These are phyloP conservation scores for Tinamus guttatus DNA, from an alignment of 2,113 vertebrate species.

Conservation along the genomic window DNA sequence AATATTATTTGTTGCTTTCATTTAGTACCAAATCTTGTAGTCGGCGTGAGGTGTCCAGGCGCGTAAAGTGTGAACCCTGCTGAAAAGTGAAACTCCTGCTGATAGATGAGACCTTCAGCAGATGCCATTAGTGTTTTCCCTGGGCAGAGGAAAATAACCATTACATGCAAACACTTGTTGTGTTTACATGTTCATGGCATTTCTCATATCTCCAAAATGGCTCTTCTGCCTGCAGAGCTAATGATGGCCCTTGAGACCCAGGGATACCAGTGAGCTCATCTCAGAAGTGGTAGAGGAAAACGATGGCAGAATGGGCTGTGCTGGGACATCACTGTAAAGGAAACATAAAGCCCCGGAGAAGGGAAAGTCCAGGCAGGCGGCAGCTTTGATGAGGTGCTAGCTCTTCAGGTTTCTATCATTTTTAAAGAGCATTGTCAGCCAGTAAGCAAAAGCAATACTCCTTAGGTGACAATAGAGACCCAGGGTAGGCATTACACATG, in stretches of 20 bases:
- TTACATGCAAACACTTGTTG: background rate
- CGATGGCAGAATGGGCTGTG: background rate
- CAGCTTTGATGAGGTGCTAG: background rate
- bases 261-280: background rate
- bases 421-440: background rate
- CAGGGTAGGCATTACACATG: background rate
- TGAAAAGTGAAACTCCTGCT: background rate
- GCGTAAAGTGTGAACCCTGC: background rate
- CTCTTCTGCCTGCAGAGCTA: background rate
- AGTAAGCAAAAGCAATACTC: background rate
- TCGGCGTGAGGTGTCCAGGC: background rate
- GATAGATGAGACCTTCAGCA: background rate
- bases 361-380: background rate
- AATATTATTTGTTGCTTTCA: background rate
- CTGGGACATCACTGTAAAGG: background rate
- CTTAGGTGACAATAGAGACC: background rate
- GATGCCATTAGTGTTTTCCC: background rate
- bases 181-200: background rate
- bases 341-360: background rate
- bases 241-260: background rate
- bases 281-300: background rate
- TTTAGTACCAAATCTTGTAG: background rate
- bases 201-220: background rate
- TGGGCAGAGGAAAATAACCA: background rate
- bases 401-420: background rate